Conservation (phyloP, 2,797 vertebrate species). For the Aythya fuligula region DNA sequence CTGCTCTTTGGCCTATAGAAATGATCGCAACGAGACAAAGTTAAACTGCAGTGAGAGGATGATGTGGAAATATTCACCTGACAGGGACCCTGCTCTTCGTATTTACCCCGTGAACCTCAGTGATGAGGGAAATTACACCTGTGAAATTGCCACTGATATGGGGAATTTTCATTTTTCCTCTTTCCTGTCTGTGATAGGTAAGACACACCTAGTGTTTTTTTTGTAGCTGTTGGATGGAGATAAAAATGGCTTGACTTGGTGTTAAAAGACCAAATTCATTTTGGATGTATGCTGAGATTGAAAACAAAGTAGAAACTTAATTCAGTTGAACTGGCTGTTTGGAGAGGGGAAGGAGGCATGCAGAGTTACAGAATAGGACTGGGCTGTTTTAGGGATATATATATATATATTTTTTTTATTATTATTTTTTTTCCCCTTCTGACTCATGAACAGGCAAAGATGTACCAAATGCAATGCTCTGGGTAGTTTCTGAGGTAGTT, state of each 20-base stretch:
- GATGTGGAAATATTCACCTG: conserved; percentile 25
- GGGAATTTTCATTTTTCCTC: neutral
- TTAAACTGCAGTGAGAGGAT: conserved; percentile 43
- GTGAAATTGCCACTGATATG: neutral
- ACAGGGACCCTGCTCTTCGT: neutral
- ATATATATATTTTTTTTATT: neutral
- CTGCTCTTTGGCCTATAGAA: neutral
- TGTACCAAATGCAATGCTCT: neutral
- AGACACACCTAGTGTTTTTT: neutral
- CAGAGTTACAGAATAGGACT: neutral
- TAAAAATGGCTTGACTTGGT: neutral
- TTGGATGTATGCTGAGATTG: neutral
- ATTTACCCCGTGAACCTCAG: conserved; percentile 28
- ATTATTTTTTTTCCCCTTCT: neutral
- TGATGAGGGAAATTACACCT: conserved; percentile 59
- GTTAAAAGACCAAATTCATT: neutral
- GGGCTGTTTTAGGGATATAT: neutral
- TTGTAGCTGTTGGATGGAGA: neutral
- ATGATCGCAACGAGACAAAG: neutral
- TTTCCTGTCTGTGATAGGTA: conserved; percentile 63
- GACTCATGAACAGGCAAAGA: neutral
- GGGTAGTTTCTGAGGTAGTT: neutral
- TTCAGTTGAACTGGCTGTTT: neutral
- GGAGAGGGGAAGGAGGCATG: neutral
- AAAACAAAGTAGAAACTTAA: neutral